Base-by-base conservation (phyloP, 2,888 invertebrate species). In the Chirona hameri region DNA sequence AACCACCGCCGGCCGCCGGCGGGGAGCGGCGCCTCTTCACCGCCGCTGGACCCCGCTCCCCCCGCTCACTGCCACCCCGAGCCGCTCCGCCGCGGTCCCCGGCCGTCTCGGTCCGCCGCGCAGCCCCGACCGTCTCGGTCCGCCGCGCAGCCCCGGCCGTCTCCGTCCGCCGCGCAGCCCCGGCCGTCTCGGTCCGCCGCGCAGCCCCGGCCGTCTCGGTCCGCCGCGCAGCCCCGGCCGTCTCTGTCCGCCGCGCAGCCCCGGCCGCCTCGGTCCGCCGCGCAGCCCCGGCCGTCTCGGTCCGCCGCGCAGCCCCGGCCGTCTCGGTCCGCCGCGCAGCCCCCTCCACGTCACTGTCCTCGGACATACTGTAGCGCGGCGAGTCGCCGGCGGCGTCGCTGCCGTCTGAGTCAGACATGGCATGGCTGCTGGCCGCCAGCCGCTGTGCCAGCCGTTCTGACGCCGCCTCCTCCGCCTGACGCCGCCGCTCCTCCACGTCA, bases 321-420 rank as follows among this genome's bases (percentile, higher is more conserved):
- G n/a, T n/a, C n/a, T n/a, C n/a, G n/a, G n/a, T n/a, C 3, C 57
- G 3, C 57, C 3, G 12, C 3, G 12, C 57, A 21, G 18, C 57
- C 12, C 57, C 57, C 57, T 7, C 9, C 18, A 18, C 15, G 15
- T 57, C 4, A 21, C 24, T 60, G n/a, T 24, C 60, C 60, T n/a
- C 24, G n/a, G 60, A n/a, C n/a, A 24, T 12, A 18, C 57, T 57
- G 57, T 15, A 57, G 60, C 7, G 29, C 31, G 39, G 14, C 31
- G 7, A n/a, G 5, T 48, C 31, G 76, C 18, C 80, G 27, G 29
- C 65, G 29, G 57, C 48, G n/a, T 29, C 82, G 12, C 81, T 81
- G 10, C 82, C 82, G 10, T 84, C 84, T 55, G 79, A 81, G 21
- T 83, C 84, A 1, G 84, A 84, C 55, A 84, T 14, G 29, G 52